Conservation (phyloP, 2,888 invertebrate species). For the Mesoligia furuncula region DNA sequence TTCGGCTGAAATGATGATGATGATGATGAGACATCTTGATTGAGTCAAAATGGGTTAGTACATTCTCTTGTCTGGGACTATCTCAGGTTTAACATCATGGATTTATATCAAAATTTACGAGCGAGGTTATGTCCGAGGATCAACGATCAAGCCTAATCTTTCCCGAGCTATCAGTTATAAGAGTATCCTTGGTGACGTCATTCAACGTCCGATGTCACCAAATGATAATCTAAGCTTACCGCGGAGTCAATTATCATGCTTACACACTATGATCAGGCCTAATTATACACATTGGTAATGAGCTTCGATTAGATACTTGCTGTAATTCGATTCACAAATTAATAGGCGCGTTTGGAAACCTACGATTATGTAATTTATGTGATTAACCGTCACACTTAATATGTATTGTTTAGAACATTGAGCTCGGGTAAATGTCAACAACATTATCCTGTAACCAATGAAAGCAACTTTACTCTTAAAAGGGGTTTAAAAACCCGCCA, state of each 20-base stretch:
- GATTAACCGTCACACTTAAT: not conserved
- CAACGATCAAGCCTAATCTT: constrained; percentile 47
- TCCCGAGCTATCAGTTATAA: constrained; percentile 31
- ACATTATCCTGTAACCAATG: constrained; percentile 7
- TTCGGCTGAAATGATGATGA: too few species aligned
- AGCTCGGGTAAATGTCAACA: not conserved
- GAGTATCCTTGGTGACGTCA: not conserved
- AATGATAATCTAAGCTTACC: constrained; percentile 30
- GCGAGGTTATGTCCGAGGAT: constrained; percentile 41
- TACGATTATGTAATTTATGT: constrained; percentile 13
- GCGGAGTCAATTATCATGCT: constrained; percentile 28
- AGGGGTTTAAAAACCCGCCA: too few species aligned
- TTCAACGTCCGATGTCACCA: not conserved
- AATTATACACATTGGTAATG: constrained; percentile 50
- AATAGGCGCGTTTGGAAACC: constrained; percentile 34
- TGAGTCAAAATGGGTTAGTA: constrained; percentile 51
- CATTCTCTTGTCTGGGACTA: constrained; percentile 51
- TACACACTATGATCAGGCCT: constrained; percentile 40
- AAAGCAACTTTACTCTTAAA: constrained; percentile 46
- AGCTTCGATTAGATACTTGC: constrained; percentile 46
- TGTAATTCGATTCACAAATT: constrained; percentile 55
- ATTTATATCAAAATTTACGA: constrained; percentile 60
- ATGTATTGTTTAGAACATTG: constrained; percentile 31
- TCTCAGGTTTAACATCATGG: constrained; percentile 51
- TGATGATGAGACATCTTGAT: constrained; percentile 66